Evolutionary conservation across 2,113 vertebrate species (phyloP).

Genomic region (Xyrauchen texanus): DNA sequence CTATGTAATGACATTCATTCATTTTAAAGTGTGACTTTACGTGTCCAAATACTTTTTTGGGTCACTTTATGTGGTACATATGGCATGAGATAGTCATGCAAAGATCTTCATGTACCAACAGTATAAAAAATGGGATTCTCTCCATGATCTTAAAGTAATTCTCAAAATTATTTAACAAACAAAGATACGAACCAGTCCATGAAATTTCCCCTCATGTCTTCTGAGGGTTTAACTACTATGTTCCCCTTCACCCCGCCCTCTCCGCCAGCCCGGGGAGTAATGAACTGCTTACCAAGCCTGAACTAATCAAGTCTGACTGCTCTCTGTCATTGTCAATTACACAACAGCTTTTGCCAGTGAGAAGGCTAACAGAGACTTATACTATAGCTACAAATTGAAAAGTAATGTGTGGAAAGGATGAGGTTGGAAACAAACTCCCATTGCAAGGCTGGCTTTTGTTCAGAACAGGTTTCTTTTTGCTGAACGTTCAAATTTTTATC

Average conservation of each 20-base stretch:
- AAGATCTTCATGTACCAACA: too few relatives aligned
- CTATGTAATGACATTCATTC: too few relatives aligned
- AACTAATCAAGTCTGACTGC: slow-evolving; percentile 80
- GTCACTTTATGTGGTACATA: too few relatives aligned
- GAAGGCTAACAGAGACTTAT: slow-evolving; percentile 53
- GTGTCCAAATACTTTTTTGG: not conserved
- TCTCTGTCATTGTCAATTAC: slow-evolving; percentile 80
- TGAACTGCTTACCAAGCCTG: slow-evolving; percentile 77
- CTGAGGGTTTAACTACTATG: not conserved
- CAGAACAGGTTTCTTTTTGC: slow-evolving; percentile 10
- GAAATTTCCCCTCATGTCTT: slow-evolving; percentile 18
- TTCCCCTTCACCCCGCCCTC: slow-evolving; percentile 19
- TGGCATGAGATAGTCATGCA: not conserved
- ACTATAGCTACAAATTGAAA: slow-evolving; percentile 73
- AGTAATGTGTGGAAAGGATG: slow-evolving; percentile 67
- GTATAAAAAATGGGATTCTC: not conserved
- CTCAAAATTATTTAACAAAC: slow-evolving; percentile 7
- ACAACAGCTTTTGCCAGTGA: slow-evolving; percentile 58
- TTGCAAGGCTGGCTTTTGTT: slow-evolving; percentile 33
- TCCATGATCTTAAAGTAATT: not conserved
- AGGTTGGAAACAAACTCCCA: slow-evolving; percentile 41
- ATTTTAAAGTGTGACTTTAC: too few relatives aligned
- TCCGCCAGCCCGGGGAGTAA: slow-evolving; percentile 62
- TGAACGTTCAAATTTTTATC: not conserved
- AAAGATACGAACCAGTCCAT: slow-evolving; percentile 8